Conservation (phyloP, 2,797 vertebrate species). For the Babyrousa celebensis region DNA sequence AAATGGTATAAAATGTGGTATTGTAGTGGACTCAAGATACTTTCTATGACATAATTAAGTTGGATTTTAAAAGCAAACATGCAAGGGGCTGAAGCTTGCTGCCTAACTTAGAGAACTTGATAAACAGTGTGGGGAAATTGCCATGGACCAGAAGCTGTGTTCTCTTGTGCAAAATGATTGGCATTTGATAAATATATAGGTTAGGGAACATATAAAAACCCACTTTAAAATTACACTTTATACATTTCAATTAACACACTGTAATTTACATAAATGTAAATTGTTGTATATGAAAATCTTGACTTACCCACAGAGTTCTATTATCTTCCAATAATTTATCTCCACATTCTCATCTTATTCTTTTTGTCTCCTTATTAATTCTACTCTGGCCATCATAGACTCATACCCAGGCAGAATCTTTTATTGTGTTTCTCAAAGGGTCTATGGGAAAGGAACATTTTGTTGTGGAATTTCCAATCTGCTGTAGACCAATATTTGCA, state of each 20-base stretch:
- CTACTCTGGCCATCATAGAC: neutral
- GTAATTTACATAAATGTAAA: neutral
- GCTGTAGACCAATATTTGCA: neutral
- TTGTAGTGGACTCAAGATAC: too few relatives aligned
- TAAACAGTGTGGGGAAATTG: neutral
- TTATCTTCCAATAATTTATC: neutral
- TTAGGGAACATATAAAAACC: neutral
- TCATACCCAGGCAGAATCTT: neutral
- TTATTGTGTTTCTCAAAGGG: neutral
- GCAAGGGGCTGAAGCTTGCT: neutral
- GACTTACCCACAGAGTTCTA: neutral
- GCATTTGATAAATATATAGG: neutral
- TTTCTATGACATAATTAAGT: neutral
- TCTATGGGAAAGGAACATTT: neutral
- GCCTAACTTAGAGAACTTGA: neutral
- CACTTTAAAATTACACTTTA: neutral
- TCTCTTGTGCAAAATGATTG: neutral
- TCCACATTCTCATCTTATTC: neutral
- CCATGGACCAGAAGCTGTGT: neutral
- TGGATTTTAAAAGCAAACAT: neutral
- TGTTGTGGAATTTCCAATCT: neutral
- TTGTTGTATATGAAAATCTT: neutral
- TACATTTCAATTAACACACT: neutral
- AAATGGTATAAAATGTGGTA: neutral
- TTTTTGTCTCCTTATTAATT: neutral